Evolutionary conservation across 2,888 invertebrate genomes (phyloP).

Genomic region (Scaptomyza tumidula): DNA sequence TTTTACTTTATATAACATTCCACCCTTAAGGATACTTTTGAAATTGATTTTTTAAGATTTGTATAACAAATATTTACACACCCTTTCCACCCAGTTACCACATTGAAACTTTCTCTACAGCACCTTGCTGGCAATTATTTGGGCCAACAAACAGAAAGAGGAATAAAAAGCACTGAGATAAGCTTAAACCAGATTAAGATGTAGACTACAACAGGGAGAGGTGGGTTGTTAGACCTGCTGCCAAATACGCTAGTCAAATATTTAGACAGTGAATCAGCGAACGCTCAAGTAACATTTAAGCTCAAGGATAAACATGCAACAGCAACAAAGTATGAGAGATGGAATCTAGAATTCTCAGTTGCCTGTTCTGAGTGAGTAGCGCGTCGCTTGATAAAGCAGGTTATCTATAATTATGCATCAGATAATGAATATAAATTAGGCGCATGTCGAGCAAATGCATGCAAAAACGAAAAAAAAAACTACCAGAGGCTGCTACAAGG

Average conservation of each 20-base stretch:
- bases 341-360: slow-evolving; percentile 6
- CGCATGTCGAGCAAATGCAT: slow-evolving; percentile 61
- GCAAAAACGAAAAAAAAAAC: slow-evolving; percentile 31
- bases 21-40: slow-evolving; percentile 13
- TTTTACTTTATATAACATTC: not conserved
- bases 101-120: slow-evolving; percentile 11
- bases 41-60: slow-evolving; percentile 35
- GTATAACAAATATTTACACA: slow-evolving; percentile 43
- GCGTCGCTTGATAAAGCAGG: slow-evolving; percentile 31
- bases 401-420: slow-evolving; percentile 76
- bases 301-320: slow-evolving; percentile 49
- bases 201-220: slow-evolving; percentile 6
- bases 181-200: slow-evolving; percentile 59
- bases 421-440: slow-evolving; percentile 79
- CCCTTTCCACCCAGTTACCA: slow-evolving; percentile 14
- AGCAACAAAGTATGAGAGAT: slow-evolving; percentile 24
- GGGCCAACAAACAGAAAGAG: slow-evolving; percentile 29
- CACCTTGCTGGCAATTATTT: slow-evolving; percentile 45
- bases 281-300: slow-evolving; percentile 42
- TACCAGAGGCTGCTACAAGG: slow-evolving; percentile 59
- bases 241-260: slow-evolving; percentile 47
- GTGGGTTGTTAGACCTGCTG: slow-evolving; percentile 20
- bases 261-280: slow-evolving; percentile 43
- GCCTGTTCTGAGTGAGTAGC: slow-evolving; percentile 15
- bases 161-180: slow-evolving; percentile 19